Base-by-base conservation (phyloP, 2,113 vertebrate species). In the Eubucco bourcierii region DNA sequence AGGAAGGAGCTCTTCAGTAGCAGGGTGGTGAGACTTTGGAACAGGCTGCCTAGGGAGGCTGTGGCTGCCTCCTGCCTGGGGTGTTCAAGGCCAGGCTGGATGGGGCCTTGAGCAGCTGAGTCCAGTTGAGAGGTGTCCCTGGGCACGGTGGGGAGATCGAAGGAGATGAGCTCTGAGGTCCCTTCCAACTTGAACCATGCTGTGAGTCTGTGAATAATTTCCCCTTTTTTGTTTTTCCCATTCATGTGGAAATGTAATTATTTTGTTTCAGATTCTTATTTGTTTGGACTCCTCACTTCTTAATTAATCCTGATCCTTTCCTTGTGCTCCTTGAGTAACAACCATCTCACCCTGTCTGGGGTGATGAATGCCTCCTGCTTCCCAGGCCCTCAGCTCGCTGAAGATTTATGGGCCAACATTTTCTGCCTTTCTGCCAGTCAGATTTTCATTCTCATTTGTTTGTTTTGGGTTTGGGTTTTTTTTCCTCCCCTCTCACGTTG, bases 261-360 rank as follows among this genome's bases (percentile, higher is more conserved):
- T 79, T 92, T 72, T 50, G 27, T 33, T 79, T 72, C 24, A 79
- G 78, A 28, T 55, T 60, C 50, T 14, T 91, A 91, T 59, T 94
- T 95, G 70, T 96, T 94, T 95, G 91, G 87, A 55, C 1, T 0
- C n/a, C 61, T 90, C 21, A 0, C 39, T 85, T 81, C 82, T 94
- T 96, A 93, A 96, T 95, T 95, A 95, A 96, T 91, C 89, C 84
- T 92, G 83, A 92, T 94, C 94, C 87, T 89, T 94, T 75, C 84
- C 65, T 95, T 87, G 84, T 81, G 61, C 58, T 93, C 76, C 82
- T 94, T 79, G 93, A 90, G 64, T 91, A 94, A 86, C 87, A 96
- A 65, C 39, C 86, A 72, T 23, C 91, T 90, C 82, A 95, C 85
- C 94, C 94, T 95, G 93, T 91, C 96, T 80, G 91, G 65, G 79